Evolutionary conservation across 2,113 vertebrate genomes (phyloP), one percentile per base, ranked within the genome.

Genomic region (Chamaetylas fuelleborni): DNA sequence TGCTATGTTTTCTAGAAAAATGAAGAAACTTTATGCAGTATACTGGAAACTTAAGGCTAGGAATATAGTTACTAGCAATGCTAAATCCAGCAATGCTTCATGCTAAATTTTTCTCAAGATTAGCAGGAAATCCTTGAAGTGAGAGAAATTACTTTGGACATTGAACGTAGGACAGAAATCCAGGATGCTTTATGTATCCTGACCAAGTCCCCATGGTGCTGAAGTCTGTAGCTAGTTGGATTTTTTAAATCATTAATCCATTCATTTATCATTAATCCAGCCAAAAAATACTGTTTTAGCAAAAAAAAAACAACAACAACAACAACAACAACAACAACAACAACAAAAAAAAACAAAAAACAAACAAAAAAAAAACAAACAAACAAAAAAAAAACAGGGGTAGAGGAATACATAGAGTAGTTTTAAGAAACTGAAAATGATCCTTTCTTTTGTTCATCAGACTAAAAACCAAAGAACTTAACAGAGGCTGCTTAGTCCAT

Each of bases 401-500:
- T 83, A 83, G 43, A 80, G n/a, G 42, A 83, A 86, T 50, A 67
- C 0, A 1, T 82, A 36, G 58, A 80, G 5, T 40, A 60, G 4
- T 73, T 93, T 77, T 57, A 86, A 86, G 40, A 80, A 86, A 86
- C n/a, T 58, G 22, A 90, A 92, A 33, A 36, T 25, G 0, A 45
- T 57, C 10, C 4, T 85, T 5, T 47, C 14, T 72, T 82, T 64
- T 64, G 62, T 38, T 57, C 19, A 80, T 57, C 60, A 72, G 20
- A 48, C 28, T 86, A 16, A 86, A 86, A 45, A 6, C 5, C 7
- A 14, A 79, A 95, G 61, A 79, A 47, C 18, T 74, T 71, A 74
- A 70, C 20, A 29, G 45, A 65, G 50, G 8, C 12, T 1, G 3
- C 13, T 23, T 24, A 28, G 18, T 67, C 26, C 0, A 1, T 47